Conservation (phyloP, 35 echinoderm and acorn worm genomes). For the Stichopus chloronotus region DNA sequence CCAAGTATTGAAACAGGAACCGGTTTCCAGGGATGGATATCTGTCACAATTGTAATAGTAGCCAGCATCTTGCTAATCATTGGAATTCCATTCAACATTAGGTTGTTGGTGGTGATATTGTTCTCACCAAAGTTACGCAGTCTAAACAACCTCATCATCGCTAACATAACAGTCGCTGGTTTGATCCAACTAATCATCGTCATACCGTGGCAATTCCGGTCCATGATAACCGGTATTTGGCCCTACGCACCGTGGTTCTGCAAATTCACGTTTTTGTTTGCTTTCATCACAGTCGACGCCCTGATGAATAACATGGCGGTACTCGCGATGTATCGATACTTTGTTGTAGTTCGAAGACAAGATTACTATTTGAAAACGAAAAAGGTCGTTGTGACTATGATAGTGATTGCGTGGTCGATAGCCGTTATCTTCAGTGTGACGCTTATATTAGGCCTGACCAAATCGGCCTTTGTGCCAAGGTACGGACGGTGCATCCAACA, state of each 20-base stretch:
- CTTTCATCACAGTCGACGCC: slow-evolving; percentile 20
- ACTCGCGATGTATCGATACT: slow-evolving; percentile 45
- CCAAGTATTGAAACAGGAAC: not conserved
- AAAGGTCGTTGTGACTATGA: slow-evolving; percentile 14
- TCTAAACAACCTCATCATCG: slow-evolving; percentile 44
- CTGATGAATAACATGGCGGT: slow-evolving; percentile 44
- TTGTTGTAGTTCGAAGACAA: slow-evolving; percentile 29
- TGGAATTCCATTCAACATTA: slow-evolving; percentile 28
- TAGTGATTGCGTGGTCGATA: not conserved
- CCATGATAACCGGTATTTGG: slow-evolving; percentile 1
- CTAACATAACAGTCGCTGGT: slow-evolving; percentile 39
- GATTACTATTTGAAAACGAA: slow-evolving; percentile 35
- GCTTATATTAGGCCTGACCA: not conserved
- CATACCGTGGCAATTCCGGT: slow-evolving; percentile 42
- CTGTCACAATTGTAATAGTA: not conserved
- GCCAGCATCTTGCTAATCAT: slow-evolving; percentile 3
- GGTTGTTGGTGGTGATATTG: not conserved
- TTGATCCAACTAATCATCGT: slow-evolving; percentile 23
- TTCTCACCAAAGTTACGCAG: slow-evolving; percentile 38
- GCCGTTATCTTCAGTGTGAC: not conserved
- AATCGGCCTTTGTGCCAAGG: not conserved
- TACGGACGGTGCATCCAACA: slow-evolving; percentile 14
- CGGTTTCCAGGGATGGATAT: slow-evolving; percentile 13
- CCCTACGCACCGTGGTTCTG: slow-evolving; percentile 16
- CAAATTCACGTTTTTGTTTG: not conserved